Evolutionary conservation across 1,140 invertebrate genomes (phyloP), one percentile per base, ranked within the genome.

Genomic region (Leptinotarsa undecemlineata): DNA sequence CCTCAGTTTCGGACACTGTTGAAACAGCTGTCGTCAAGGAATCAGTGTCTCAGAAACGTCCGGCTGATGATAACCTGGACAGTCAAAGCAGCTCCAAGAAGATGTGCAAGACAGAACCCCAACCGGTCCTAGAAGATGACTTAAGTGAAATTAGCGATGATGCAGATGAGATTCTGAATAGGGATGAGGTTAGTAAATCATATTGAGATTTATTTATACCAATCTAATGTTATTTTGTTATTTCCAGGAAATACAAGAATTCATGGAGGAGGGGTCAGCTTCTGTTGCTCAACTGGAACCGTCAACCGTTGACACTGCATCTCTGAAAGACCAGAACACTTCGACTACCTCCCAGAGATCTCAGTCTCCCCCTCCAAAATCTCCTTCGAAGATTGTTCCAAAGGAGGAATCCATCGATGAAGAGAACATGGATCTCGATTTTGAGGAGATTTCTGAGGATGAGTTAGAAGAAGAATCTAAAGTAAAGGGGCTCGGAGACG

Each of bases 371-470:
- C 69, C 71, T 78, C 81, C 82, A 78, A 51, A 47, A 15, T 48
- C 68, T 57, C 51, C 15, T 17, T 57, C 51, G 14, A 57, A 57
- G n/a, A 57, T 19, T 19, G 51, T 57, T n/a, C 20, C 21, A 23
- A 82, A 86, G 78, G 79, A 87, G 79, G 78, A 85, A 76, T 81
- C 86, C 75, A 81, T 86, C 74, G 81, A 81, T 51, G 81, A 81
- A 47, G 92, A 93, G 75, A 90, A 92, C 76, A 91, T 91, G 84
- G 89, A 92, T 76, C 89, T 95, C 83, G 94, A 95, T 79, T 95
- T 96, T 87, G 94, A 96, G 86, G 94, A 95, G 87, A 95, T 95
- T 78, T 95, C 94, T 21, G 94, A 96, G 85, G 94, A 94, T 73
- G 94, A 96, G 83, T 84, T 95, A 8, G 94, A 95, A 82, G 93